Base-by-base conservation (phyloP, 1,140 invertebrate species). In the Forficula auricularia region DNA sequence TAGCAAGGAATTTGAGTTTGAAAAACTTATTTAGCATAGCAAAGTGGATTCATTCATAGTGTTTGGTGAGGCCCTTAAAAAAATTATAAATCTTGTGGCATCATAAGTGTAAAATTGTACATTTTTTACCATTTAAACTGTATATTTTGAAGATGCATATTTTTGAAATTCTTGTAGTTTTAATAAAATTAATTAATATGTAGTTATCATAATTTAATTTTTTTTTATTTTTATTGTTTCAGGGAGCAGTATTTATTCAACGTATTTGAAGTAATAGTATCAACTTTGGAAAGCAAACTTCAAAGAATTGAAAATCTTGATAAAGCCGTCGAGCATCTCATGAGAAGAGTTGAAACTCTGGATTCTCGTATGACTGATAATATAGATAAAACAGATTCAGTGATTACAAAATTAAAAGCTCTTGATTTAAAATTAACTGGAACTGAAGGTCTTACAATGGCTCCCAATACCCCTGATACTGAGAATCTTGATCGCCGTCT, bases 211-310 rank as follows among this genome's bases (percentile, higher is more conserved):
- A 33, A 33, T 14, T 15, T 1, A 42, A 34, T 31, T 42, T 16
- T 19, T 15, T 10, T 18, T 16, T 22, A 9, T 12, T 1, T 55
- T 50, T 53, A 62, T 62, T 64, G 56, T 79, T 77, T 36, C 75
- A 88, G 83, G 60, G 83, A 88, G 57, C 81, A 86, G 57, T 84
- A 86, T 57, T 70, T 88, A 31, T 82, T 85, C 59, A 81, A 83
- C 53, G 77, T 89, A 20, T 86, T 88, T 61, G 84, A 88, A 60
- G 79, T 83, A 8, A 81, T 87, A 48, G 79, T 88, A 15, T 83
- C 80, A 43, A 87, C 82, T 10, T 63, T 89, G 48, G 83, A 89
- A 57, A 80, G 78, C 9, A 87, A 87, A 65, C 63, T 89, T 3
- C 79, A 85, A 54, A 67, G 82, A 44, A 84, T 87, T 50, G 84